Conservation (phyloP, 2,888 invertebrate genomes). For the Cylloceria caligata region DNA sequence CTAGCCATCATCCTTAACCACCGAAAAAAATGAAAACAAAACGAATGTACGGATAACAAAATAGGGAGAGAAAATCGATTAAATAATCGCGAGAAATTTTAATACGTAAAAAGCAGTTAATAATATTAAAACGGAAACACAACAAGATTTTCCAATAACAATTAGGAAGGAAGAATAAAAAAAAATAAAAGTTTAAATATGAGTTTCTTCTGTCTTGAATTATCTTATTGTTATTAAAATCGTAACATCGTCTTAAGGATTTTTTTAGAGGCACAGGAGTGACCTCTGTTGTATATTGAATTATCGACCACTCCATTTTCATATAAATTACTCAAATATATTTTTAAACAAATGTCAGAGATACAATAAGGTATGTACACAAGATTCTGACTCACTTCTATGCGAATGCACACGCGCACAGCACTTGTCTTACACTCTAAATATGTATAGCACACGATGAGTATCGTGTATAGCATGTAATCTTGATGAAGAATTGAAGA, state of each 20-base stretch:
- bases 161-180: conserved; percentile 72
- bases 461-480: conserved; percentile 36
- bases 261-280: no score
- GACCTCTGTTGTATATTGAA: no score
- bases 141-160: conserved; percentile 76
- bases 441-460: conserved; percentile 25
- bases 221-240: no score
- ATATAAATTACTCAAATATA: conserved; percentile 84
- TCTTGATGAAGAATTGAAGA: conserved; percentile 34
- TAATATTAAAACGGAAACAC: conserved; percentile 75
- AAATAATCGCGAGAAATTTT: conserved; percentile 70
- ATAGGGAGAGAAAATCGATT: conserved; percentile 57
- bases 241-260: no score
- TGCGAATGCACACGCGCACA: conserved; percentile 76
- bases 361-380: conserved; percentile 82
- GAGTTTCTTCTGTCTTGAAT: neutral
- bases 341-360: conserved; percentile 83
- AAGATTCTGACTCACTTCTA: conserved; percentile 78
- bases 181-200: conserved; percentile 40
- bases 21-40: conserved; percentile 22
- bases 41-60: conserved; percentile 19
- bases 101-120: conserved; percentile 77
- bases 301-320: conserved; percentile 52
- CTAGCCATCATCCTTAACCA: conserved; percentile 5
- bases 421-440: conserved; percentile 60